Evolutionary conservation across 2,888 invertebrate species (phyloP).

Genomic region (Philonicus albiceps): DNA sequence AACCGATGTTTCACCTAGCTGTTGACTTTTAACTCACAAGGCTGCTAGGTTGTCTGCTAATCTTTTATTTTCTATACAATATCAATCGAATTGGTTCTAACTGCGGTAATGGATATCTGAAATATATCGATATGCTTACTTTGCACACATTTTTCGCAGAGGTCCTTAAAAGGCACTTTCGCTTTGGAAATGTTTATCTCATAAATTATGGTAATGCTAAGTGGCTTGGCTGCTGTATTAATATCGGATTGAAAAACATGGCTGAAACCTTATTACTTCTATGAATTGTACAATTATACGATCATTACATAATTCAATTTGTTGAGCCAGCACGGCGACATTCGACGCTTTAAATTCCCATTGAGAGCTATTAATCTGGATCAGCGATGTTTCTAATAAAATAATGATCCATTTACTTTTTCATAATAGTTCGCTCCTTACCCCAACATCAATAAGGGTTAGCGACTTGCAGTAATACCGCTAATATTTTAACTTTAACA

Average conservation of each 20-base stretch:
- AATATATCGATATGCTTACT: constrained; percentile 5
- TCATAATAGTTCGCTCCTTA: not conserved
- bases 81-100: constrained; percentile 23
- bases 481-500: not conserved
- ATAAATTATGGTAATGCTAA: constrained; percentile 9
- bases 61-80: constrained; percentile 18
- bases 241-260: not conserved
- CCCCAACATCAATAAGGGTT: not conserved
- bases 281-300: not conserved
- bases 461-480: not conserved
- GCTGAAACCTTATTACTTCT: not conserved
- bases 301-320: not conserved
- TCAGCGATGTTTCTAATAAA: not conserved
- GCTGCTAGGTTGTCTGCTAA: constrained; percentile 7
- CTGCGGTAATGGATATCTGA: not conserved
- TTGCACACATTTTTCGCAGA: not conserved
- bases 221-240: not conserved
- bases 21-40: constrained; percentile 12
- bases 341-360: not conserved
- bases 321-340: not conserved
- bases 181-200: not conserved
- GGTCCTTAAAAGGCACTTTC: not conserved
- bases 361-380: not conserved
- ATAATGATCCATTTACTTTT: not conserved
- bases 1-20: constrained; percentile 25